These are phyloP conservation scores for Rana temporaria DNA, from an alignment of 2,113 vertebrate species.

Conservation along the genomic window DNA sequence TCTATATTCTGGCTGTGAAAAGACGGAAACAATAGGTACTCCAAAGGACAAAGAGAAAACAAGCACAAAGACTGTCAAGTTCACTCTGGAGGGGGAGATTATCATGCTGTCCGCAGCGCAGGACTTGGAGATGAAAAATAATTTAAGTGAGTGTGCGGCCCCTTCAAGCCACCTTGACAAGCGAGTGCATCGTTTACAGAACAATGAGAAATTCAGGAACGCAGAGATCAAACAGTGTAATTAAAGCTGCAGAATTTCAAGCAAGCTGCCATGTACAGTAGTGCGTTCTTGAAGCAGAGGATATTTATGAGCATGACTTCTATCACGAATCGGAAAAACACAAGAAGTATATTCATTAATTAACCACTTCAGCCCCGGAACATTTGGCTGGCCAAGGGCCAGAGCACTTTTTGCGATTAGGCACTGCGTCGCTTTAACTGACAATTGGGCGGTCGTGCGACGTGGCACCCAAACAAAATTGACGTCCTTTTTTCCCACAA, in stretches of 20 bases:
- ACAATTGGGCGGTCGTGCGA: no score
- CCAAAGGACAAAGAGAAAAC: slow-evolving; percentile 42
- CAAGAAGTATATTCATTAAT: no score
- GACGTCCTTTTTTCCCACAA: no score
- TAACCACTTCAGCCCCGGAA: no score
- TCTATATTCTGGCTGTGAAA: slow-evolving; percentile 56
- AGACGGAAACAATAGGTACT: slow-evolving; percentile 53
- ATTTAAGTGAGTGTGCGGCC: slow-evolving; percentile 66
- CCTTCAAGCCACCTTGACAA: slow-evolving; percentile 64
- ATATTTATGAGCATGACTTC: no score
- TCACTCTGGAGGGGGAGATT: slow-evolving; percentile 60
- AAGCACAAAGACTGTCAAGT: slow-evolving; percentile 52
- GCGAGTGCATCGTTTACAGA: slow-evolving; percentile 62
- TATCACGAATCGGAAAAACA: no score
- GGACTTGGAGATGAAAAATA: slow-evolving; percentile 62
- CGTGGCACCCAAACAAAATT: no score
- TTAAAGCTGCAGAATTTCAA: slow-evolving; percentile 65
- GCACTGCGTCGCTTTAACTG: no score
- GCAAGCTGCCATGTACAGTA: slow-evolving; percentile 60
- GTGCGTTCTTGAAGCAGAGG: background rate
- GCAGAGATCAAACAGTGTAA: slow-evolving; percentile 58
- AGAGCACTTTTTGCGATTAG: no score
- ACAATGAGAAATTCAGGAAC: slow-evolving; percentile 61
- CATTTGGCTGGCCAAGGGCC: no score
- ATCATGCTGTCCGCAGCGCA: slow-evolving; percentile 62